phyloP scores from a whole-genome alignment of 2,888 invertebrate genomes.

The Stenolophus ochropezus region DNA sequence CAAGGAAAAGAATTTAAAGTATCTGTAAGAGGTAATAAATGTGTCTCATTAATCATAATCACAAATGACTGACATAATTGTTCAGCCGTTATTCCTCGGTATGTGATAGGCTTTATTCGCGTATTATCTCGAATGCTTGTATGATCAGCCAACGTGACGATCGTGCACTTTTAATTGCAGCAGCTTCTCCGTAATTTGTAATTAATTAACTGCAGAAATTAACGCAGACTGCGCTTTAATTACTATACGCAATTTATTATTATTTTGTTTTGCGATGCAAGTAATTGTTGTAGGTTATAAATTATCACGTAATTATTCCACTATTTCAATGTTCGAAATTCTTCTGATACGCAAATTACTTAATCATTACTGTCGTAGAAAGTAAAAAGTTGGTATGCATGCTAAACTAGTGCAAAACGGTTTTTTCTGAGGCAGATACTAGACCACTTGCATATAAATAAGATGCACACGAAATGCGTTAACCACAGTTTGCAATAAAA shows the following conservation, averaged over 20 bases:
- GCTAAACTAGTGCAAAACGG: not conserved
- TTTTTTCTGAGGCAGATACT: not conserved
- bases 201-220: slow-evolving; percentile 22
- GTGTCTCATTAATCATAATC: not conserved
- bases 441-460: not conserved
- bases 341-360: not conserved
- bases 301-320: slow-evolving; percentile 9
- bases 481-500: not conserved
- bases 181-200: not conserved
- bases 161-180: not conserved
- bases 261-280: slow-evolving; percentile 22
- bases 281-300: slow-evolving; percentile 7
- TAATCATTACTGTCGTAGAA: not conserved
- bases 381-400: not conserved
- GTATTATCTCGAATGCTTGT: not conserved
- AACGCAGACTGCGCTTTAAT: slow-evolving; percentile 13
- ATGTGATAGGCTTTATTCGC: not conserved
- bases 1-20: not conserved
- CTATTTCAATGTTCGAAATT: not conserved
- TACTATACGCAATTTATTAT: not conserved
- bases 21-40: not conserved
- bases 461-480: not conserved
- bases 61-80: not conserved
- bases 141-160: slow-evolving; percentile 1
- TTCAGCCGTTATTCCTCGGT: not conserved